A percentile compares a stretch with the other conserved stretches of the same genome.
phyloP scores from a whole-genome alignment of 2,113 vertebrate species.

The Tylochromis polylepis region DNA sequence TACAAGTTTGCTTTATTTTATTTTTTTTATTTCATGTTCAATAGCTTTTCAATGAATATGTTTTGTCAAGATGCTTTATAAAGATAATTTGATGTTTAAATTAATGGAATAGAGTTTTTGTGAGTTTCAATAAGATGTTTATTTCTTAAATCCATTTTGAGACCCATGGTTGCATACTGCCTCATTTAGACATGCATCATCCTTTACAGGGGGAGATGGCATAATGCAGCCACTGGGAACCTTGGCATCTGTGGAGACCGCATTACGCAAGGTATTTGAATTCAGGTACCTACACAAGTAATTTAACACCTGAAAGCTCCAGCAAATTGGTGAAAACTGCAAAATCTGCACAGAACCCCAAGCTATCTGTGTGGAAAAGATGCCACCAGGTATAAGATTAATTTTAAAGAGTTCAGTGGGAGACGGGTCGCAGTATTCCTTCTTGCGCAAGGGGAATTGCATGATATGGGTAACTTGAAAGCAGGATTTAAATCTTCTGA shows the following conservation, averaged over 20 bases:
- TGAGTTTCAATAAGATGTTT: not conserved
- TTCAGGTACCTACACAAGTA: not conserved
- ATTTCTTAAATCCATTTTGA: not conserved
- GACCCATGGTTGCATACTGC: not conserved
- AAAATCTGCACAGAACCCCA: not conserved
- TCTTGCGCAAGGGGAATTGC: too few relatives aligned
- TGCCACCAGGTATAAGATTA: too few relatives aligned
- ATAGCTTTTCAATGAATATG: not conserved
- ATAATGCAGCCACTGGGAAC: not conserved
- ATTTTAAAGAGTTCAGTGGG: too few relatives aligned
- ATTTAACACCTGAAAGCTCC: not conserved
- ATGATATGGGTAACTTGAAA: too few relatives aligned
- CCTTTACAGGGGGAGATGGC: not conserved
- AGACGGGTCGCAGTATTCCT: too few relatives aligned
- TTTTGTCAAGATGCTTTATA: not conserved
- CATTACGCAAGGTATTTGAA: not conserved
- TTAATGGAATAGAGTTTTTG: not conserved
- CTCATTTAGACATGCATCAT: not conserved
- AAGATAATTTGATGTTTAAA: not conserved
- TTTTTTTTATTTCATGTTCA: not conserved
- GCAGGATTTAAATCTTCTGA: not conserved
- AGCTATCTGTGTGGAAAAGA: not conserved
- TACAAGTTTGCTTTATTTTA: not conserved
- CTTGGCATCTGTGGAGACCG: not conserved
- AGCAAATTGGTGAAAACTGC: not conserved